A percentile compares a stretch with the other conserved stretches of the same genome.
Conservation (phyloP, 2,888 invertebrate species). For the Gibbula magus region DNA sequence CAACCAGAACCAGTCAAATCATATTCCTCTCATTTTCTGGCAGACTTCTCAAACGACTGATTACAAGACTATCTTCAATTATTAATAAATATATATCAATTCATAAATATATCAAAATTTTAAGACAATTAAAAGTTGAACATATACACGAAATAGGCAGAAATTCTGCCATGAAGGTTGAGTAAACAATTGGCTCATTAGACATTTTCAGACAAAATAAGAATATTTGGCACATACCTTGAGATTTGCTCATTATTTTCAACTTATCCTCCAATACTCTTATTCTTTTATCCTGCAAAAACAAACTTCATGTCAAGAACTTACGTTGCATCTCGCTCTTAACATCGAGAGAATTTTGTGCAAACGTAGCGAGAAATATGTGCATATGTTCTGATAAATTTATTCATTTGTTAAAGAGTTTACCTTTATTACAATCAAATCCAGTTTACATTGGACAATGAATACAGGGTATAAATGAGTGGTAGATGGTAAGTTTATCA, state of each 20-base stretch:
- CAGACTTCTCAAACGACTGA: too few relatives aligned
- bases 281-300: constrained; percentile 60
- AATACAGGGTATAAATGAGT: background rate
- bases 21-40: too few relatives aligned
- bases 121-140: too few relatives aligned
- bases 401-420: too few relatives aligned
- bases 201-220: background rate
- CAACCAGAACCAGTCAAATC: too few relatives aligned
- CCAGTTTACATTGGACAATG: background rate
- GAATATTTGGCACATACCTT: constrained; percentile 50
- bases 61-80: too few relatives aligned
- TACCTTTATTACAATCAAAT: background rate
- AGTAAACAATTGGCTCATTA: too few relatives aligned
- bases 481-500: background rate
- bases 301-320: background rate
- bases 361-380: background rate
- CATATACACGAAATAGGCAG: too few relatives aligned
- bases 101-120: too few relatives aligned
- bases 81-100: too few relatives aligned
- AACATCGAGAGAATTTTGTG: background rate
- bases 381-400: too few relatives aligned
- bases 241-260: constrained; percentile 62
- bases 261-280: constrained; percentile 69
- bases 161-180: background rate
- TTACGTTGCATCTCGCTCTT: background rate